A percentile compares a stretch with the other conserved stretches of the same genome.
phyloP scores from a whole-genome alignment of 2,113 vertebrate species.

The Patagioenas fasciata region DNA sequence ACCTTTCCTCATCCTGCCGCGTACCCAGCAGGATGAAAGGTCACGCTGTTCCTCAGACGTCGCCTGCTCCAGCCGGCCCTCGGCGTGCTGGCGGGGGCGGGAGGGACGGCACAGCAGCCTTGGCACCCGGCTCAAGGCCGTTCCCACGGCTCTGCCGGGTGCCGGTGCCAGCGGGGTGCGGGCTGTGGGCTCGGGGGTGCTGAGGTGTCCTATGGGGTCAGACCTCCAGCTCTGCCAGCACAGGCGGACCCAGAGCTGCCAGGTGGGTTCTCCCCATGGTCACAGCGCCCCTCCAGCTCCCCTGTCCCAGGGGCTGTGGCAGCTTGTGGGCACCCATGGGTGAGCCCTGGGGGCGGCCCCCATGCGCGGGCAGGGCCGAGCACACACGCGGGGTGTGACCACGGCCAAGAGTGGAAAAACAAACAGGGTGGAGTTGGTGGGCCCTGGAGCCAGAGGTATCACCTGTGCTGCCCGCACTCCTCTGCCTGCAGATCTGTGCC shows the following conservation, averaged over 20 bases:
- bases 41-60: not conserved
- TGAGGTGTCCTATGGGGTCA: not conserved
- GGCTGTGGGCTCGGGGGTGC: not conserved
- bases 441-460: not conserved
- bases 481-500: constrained; percentile 85
- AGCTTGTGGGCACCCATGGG: not conserved
- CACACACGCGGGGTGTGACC: not conserved
- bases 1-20: constrained; percentile 13
- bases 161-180: not conserved
- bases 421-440: not conserved
- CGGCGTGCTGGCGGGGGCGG: not conserved
- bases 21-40: constrained; percentile 6
- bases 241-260: not conserved
- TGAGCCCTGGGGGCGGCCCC: not conserved
- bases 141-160: not conserved
- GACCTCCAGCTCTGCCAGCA: not conserved
- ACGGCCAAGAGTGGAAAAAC: not conserved
- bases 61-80: not conserved
- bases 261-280: fast-evolving
- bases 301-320: not conserved
- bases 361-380: not conserved
- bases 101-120: not conserved
- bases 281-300: not conserved
- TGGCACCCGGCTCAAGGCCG: not conserved
- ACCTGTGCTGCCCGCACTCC: fast-evolving